A percentile compares a stretch with the other conserved stretches of the same genome.
phyloP scores from a whole-genome alignment of 2,797 vertebrate species.

The Allobates femoralis region DNA sequence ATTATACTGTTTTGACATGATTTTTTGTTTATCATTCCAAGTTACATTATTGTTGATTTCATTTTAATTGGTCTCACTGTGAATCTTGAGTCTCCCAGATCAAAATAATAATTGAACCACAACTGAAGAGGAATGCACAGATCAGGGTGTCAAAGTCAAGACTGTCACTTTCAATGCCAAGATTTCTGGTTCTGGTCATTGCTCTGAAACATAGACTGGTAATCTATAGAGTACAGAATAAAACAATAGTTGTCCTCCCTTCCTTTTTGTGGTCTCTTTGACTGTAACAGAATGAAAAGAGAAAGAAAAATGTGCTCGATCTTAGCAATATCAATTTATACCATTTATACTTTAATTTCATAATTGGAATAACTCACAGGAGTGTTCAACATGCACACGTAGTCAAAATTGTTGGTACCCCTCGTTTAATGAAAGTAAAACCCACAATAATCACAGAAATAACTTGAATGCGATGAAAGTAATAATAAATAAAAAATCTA shows the following conservation, averaged over 20 bases:
- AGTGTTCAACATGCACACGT: too few species aligned
- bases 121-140: background rate
- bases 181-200: background rate
- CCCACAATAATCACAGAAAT: too few species aligned
- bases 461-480: too few species aligned
- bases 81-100: background rate
- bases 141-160: background rate
- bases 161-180: background rate
- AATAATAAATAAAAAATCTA: too few species aligned
- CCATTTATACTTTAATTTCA: too few species aligned
- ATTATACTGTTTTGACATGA: too few species aligned
- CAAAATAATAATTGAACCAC: background rate
- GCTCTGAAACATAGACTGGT: background rate
- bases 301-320: background rate
- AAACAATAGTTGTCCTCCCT: background rate
- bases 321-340: background rate
- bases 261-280: background rate
- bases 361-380: too few species aligned
- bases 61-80: slow-evolving; percentile 15
- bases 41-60: background rate
- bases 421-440: too few species aligned
- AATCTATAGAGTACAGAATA: background rate
- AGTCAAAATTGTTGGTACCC: too few species aligned
- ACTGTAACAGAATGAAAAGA: background rate
- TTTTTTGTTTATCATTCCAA: too few species aligned